These are phyloP conservation scores for Autographa gamma DNA, from an alignment of 2,888 invertebrate genomes.

Conservation along the genomic window DNA sequence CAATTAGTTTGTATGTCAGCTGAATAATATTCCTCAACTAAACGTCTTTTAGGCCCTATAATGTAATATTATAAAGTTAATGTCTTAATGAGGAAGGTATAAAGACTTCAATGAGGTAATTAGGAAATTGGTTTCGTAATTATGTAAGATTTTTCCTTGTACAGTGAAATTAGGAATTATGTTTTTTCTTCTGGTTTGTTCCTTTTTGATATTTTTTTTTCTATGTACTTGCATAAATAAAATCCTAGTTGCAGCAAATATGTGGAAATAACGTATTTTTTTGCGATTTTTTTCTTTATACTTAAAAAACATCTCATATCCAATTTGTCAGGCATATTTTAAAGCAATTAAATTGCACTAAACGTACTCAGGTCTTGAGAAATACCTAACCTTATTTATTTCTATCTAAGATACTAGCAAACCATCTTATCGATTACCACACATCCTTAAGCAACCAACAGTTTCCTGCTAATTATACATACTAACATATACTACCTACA, in stretches of 20 bases:
- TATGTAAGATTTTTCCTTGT: slow-evolving; percentile 18
- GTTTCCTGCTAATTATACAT: slow-evolving; percentile 17
- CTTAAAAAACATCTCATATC: too few relatives aligned
- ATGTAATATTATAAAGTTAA: slow-evolving; percentile 43
- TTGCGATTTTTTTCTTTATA: too few relatives aligned
- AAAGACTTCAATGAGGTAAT: slow-evolving; percentile 38
- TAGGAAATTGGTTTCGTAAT: slow-evolving; percentile 38
- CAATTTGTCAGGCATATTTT: too few relatives aligned
- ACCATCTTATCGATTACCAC: neutral
- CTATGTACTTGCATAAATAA: too few relatives aligned
- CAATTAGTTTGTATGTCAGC: slow-evolving; percentile 54
- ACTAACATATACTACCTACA: slow-evolving; percentile 16
- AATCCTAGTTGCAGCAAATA: too few relatives aligned
- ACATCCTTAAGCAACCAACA: neutral
- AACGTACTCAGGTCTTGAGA: too few relatives aligned
- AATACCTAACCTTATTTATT: neutral
- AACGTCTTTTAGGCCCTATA: slow-evolving; percentile 38
- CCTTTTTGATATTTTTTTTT: neutral
- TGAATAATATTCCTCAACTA: slow-evolving; percentile 53
- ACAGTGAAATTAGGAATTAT: neutral
- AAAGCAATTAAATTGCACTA: too few relatives aligned
- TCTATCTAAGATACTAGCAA: neutral
- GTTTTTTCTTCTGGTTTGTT: neutral
- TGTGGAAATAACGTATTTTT: too few relatives aligned
- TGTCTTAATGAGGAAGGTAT: neutral